Evolutionary conservation across 2,888 invertebrate genomes (phyloP).

Genomic region (Andrena bucephala): DNA sequence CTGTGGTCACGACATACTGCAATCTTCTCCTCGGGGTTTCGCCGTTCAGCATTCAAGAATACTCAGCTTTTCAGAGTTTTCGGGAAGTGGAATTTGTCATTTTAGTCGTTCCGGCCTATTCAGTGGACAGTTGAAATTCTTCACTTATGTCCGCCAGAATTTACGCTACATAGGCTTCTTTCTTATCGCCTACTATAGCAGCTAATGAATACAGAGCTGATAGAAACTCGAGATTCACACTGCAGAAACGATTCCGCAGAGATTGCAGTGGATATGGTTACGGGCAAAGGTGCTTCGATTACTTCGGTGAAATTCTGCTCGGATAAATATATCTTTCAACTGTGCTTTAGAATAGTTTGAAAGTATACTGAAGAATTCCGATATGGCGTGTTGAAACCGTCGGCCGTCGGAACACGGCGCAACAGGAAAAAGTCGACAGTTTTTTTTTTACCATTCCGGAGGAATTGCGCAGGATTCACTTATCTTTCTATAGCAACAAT

Average conservation of each 20-base stretch:
- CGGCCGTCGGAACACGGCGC: constrained; percentile 81
- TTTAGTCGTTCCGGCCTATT: neutral
- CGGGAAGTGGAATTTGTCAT: neutral
- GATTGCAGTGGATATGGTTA: neutral
- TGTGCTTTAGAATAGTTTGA: neutral
- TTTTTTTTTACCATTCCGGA: neutral
- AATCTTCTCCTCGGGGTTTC: neutral
- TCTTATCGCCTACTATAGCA: no score
- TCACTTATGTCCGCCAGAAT: no score
- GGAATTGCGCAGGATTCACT: neutral
- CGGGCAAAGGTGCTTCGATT: neutral
- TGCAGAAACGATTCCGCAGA: neutral
- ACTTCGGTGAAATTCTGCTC: neutral
- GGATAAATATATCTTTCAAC: neutral
- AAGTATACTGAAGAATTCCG: neutral
- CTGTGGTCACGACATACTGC: neutral
- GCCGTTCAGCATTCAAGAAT: neutral
- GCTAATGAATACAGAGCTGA: neutral
- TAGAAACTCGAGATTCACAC: neutral
- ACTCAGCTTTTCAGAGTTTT: neutral
- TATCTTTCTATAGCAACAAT: neutral
- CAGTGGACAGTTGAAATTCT: no score
- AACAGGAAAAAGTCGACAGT: neutral
- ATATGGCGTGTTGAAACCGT: constrained; percentile 64
- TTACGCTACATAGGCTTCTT: no score